These are phyloP conservation scores for Cassiopea xamachana DNA, from an alignment of 30 jellyfish, hydroid and myxozoan genomes.

Conservation along the genomic window DNA sequence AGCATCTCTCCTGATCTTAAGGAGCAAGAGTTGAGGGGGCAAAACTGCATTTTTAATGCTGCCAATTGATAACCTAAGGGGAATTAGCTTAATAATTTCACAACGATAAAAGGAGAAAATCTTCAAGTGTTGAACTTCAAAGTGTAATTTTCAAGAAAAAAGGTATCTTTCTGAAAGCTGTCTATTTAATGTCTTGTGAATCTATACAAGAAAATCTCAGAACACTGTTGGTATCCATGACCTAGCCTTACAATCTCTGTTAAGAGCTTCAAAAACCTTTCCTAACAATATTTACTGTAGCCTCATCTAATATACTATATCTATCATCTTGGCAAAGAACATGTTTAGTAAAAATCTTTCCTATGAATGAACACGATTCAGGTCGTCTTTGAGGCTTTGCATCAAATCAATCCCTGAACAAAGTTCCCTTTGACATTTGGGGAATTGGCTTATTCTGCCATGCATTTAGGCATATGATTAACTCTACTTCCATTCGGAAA, in stretches of 20 bases:
- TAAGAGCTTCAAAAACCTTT: background rate
- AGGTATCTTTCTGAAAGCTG: too few species aligned
- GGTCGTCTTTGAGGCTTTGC: background rate
- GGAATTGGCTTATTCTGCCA: background rate
- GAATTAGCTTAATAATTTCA: too few species aligned
- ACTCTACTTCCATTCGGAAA: background rate
- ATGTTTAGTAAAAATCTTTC: background rate
- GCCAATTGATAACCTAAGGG: too few species aligned
- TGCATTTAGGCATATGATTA: background rate
- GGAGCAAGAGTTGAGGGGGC: too few species aligned
- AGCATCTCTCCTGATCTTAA: too few species aligned
- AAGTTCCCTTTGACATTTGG: constrained; percentile 2
- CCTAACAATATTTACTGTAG: background rate
- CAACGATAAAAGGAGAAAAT: too few species aligned
- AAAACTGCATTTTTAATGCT: too few species aligned
- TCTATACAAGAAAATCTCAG: background rate
- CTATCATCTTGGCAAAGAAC: background rate
- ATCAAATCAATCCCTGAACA: background rate
- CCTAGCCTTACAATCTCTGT: background rate
- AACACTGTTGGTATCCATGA: background rate
- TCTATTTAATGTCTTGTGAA: background rate
- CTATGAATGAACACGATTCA: background rate
- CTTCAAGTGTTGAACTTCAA: too few species aligned
- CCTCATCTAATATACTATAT: background rate
- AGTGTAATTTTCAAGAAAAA: too few species aligned